These are phyloP conservation scores for Microplitis deprimator DNA, from an alignment of 2,888 invertebrate species.

Conservation along the genomic window DNA sequence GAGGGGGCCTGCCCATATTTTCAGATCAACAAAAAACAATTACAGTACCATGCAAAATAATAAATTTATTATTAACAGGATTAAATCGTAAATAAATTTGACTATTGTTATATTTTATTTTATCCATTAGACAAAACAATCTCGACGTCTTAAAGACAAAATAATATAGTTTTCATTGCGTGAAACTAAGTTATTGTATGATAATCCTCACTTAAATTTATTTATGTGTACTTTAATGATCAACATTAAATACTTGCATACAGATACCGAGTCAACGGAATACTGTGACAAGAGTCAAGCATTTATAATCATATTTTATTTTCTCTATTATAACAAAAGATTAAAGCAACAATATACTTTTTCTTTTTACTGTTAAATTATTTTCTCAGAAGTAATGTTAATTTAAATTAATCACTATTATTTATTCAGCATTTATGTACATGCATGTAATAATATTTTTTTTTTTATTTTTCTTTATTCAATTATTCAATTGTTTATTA, in stretches of 20 bases:
- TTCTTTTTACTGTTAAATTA: background rate
- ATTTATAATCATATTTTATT: conserved; percentile 5
- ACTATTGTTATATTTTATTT: background rate
- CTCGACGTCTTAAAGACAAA: background rate
- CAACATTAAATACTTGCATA: conserved; percentile 26
- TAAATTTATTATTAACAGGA: background rate
- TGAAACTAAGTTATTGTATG: conserved; percentile 19
- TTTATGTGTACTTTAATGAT: conserved; percentile 9
- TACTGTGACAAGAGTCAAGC: background rate
- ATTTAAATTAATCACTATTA: background rate
- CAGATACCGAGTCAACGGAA: conserved; percentile 18
- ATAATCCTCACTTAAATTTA: background rate
- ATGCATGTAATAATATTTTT: background rate
- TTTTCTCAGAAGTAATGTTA: background rate
- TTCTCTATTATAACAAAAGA: background rate
- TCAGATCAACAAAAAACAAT: conserved; percentile 1
- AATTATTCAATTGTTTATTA: background rate
- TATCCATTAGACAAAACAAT: background rate
- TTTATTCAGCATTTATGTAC: background rate
- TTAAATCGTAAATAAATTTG: background rate
- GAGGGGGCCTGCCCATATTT: conserved; percentile 48
- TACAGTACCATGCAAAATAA: conserved; percentile 18
- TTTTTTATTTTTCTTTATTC: background rate
- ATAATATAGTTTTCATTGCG: conserved; percentile 20
- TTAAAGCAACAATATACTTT: background rate